Conservation (phyloP, 1,140 invertebrate species). For the Yoshiicerus persimilis region DNA sequence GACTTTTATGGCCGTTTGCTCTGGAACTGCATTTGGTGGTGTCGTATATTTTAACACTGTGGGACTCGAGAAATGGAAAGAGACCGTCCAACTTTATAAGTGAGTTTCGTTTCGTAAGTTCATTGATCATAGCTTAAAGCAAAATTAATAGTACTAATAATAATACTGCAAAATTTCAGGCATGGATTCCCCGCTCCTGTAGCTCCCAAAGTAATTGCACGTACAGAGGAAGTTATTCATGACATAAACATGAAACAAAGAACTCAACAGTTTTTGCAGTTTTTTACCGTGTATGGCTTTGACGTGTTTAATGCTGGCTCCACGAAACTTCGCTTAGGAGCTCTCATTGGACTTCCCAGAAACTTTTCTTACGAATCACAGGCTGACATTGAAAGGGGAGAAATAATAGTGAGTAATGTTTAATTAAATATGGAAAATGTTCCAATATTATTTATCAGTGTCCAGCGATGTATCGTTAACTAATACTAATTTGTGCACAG, state of each 20-base stretch:
- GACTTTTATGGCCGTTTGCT: background rate
- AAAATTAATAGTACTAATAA: background rate
- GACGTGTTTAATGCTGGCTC: slow-evolving; percentile 63
- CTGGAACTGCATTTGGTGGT: background rate
- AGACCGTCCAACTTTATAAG: slow-evolving; percentile 33
- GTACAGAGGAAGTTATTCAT: slow-evolving; percentile 58
- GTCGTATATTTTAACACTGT: background rate
- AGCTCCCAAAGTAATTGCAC: slow-evolving; percentile 51
- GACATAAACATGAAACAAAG: slow-evolving; percentile 57
- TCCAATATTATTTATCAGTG: no score
- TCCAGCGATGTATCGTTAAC: no score
- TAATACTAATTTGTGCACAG: no score
- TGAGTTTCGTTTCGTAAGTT: background rate
- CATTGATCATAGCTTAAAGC: background rate
- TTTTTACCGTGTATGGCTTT: slow-evolving; percentile 65
- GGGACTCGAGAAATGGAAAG: background rate
- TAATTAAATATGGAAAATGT: no score
- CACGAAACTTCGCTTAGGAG: slow-evolving; percentile 56
- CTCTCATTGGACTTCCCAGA: slow-evolving; percentile 65
- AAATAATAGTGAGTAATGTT: slow-evolving; percentile 57
- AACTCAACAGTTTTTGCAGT: slow-evolving; percentile 56
- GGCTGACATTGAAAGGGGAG: slow-evolving; percentile 56
- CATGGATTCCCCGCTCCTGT: slow-evolving; percentile 56
- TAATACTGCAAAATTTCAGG: slow-evolving; percentile 48
- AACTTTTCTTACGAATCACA: slow-evolving; percentile 61